Percentiles rank a stretch among this genome's conserved stretches.
phyloP scores from a whole-genome alignment of 2,888 invertebrate genomes.

The Bugula neritina region DNA sequence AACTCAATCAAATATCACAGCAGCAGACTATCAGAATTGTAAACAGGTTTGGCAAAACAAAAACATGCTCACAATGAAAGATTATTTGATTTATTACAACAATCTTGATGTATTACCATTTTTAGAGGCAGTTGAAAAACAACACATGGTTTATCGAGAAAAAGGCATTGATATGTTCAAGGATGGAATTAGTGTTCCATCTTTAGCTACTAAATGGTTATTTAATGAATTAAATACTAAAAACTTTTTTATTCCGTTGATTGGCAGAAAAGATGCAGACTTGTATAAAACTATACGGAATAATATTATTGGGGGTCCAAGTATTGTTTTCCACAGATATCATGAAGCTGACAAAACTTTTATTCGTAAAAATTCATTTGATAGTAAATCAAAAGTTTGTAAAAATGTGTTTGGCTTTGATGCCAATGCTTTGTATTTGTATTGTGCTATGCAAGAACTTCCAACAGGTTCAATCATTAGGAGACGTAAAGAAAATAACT shows the following conservation, averaged over 20 bases:
- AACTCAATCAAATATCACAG: too few relatives aligned
- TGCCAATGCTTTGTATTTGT: background rate
- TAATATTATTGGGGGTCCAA: background rate
- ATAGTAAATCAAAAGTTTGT: background rate
- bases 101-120: too few relatives aligned
- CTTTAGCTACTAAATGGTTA: too few relatives aligned
- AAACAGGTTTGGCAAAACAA: too few relatives aligned
- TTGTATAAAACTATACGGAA: too few relatives aligned
- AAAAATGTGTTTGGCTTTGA: background rate
- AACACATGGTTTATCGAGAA: background rate
- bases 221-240: too few relatives aligned
- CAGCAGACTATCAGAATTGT: too few relatives aligned
- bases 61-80: too few relatives aligned
- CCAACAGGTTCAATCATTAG: background rate
- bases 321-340: background rate
- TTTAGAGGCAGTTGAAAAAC: too few relatives aligned
- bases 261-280: too few relatives aligned
- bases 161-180: constrained; percentile 2
- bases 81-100: too few relatives aligned
- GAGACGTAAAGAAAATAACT: background rate
- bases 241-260: too few relatives aligned
- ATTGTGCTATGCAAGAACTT: background rate
- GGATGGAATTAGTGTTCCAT: background rate
- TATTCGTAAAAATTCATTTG: background rate
- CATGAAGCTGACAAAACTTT: background rate